Conservation (phyloP, 1,140 invertebrate species). For the Neodiprion pinetum region DNA sequence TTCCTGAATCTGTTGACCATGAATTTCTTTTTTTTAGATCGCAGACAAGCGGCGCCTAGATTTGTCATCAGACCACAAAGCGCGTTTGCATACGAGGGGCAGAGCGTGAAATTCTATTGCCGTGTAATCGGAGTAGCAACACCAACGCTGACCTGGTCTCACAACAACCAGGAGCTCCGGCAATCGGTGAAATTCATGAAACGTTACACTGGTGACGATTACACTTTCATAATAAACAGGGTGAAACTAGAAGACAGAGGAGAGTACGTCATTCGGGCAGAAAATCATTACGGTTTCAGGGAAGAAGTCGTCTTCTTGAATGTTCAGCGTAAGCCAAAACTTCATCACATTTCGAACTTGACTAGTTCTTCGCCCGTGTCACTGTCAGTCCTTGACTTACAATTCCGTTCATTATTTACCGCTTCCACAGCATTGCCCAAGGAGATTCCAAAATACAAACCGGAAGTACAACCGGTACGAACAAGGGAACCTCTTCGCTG, state of each 20-base stretch:
- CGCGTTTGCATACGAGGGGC: slow-evolving; percentile 95
- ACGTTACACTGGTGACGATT: slow-evolving; percentile 94
- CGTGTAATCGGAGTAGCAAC: slow-evolving; percentile 93
- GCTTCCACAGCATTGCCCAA: slow-evolving; percentile 76
- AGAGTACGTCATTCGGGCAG: slow-evolving; percentile 95
- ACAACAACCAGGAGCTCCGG: slow-evolving; percentile 90
- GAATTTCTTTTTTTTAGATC: slow-evolving; percentile 69
- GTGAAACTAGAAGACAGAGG: slow-evolving; percentile 94
- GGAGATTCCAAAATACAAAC: slow-evolving; percentile 79
- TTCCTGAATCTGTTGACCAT: slow-evolving; percentile 7
- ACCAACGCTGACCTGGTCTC: slow-evolving; percentile 94
- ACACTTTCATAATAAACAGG: slow-evolving; percentile 97
- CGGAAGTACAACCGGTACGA: slow-evolving; percentile 74
- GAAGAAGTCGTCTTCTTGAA: slow-evolving; percentile 98
- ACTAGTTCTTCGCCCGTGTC: not conserved
- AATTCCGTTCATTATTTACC: slow-evolving; percentile 2
- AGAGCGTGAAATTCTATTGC: slow-evolving; percentile 97
- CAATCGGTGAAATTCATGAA: slow-evolving; percentile 99
- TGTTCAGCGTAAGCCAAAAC: slow-evolving; percentile 83
- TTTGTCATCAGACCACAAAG: slow-evolving; percentile 97
- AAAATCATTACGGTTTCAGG: slow-evolving; percentile 96
- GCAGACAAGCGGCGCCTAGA: slow-evolving; percentile 94
- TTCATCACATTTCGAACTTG: slow-evolving; percentile 9
- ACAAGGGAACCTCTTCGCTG: slow-evolving; percentile 82
- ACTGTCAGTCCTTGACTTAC: not conserved